Conservation (phyloP, 1,140 invertebrate genomes). For the Drosophila nasuta region DNA sequence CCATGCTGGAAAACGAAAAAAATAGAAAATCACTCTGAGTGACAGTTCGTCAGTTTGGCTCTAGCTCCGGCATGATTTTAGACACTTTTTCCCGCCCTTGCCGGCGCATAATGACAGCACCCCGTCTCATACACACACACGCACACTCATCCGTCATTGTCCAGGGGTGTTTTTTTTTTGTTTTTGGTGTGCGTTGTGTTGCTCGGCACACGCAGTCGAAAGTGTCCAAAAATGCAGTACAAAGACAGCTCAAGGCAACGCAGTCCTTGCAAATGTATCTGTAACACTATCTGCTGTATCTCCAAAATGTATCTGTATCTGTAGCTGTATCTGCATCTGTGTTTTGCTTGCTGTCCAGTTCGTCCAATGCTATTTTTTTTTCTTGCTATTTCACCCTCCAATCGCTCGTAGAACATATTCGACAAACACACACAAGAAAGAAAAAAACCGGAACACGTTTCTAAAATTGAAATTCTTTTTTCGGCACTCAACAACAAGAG, state of each 20-base stretch:
- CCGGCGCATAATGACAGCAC: constrained; percentile 69
- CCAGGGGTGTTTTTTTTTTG: constrained; percentile 60
- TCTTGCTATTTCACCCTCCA: constrained; percentile 40
- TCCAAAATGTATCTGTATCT: constrained; percentile 16
- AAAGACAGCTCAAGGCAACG: constrained; percentile 78
- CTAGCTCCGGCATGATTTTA: constrained; percentile 59
- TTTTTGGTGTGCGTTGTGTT: not conserved
- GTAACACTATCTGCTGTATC: not conserved
- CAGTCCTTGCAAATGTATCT: constrained; percentile 31
- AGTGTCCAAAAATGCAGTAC: constrained; percentile 71
- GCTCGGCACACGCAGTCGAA: constrained; percentile 46
- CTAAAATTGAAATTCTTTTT: constrained; percentile 81
- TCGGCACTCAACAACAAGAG: constrained; percentile 25
- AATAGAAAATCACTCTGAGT: constrained; percentile 60
- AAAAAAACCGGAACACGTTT: constrained; percentile 69
- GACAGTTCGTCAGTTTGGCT: constrained; percentile 75
- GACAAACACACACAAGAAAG: constrained; percentile 20
- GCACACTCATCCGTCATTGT: constrained; percentile 75
- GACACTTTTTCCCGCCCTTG: constrained; percentile 67
- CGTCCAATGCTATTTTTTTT: constrained; percentile 27
- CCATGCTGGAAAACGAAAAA: constrained; percentile 55
- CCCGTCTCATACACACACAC: constrained; percentile 7
- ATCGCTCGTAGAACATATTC: constrained; percentile 14
- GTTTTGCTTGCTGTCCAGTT: constrained; percentile 17
- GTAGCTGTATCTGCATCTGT: constrained; percentile 14